Evolutionary conservation across 1,140 invertebrate genomes (phyloP).

Genomic region (Trialeurodes vaporariorum): DNA sequence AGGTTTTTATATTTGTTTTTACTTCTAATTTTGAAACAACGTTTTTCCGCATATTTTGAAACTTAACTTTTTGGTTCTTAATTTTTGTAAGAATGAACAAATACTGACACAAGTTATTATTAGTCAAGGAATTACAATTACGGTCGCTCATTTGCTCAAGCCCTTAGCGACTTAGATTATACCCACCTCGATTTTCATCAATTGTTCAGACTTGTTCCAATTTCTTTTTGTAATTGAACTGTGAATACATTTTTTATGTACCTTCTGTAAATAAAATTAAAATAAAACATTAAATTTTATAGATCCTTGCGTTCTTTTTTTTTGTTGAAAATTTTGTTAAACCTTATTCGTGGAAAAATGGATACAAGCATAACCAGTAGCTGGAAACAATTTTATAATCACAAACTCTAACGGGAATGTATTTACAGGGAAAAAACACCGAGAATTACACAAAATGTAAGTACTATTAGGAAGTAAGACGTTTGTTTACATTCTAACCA

Average conservation of each 20-base stretch:
- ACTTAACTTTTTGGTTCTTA: neutral
- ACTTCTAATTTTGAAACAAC: neutral
- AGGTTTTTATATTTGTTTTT: neutral
- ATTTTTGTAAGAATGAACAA: neutral
- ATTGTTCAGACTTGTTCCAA: neutral
- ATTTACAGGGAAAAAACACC: too few relatives aligned
- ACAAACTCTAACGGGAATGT: too few relatives aligned
- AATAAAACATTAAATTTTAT: neutral
- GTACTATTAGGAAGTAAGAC: too few relatives aligned
- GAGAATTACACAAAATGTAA: too few relatives aligned
- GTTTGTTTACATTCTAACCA: too few relatives aligned
- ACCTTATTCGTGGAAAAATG: too few relatives aligned
- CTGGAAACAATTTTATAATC: too few relatives aligned
- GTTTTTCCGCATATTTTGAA: neutral
- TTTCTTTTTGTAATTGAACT: neutral
- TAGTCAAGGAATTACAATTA: neutral
- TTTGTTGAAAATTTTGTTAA: too few relatives aligned
- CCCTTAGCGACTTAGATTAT: neutral
- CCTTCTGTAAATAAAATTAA: neutral
- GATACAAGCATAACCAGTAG: too few relatives aligned
- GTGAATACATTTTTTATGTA: neutral
- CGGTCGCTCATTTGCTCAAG: neutral
- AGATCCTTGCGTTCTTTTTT: too few relatives aligned
- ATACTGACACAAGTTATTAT: neutral
- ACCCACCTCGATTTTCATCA: neutral